These are phyloP conservation scores for Lasiurus cinereus DNA, from an alignment of 2,113 vertebrate species.

Conservation along the genomic window DNA sequence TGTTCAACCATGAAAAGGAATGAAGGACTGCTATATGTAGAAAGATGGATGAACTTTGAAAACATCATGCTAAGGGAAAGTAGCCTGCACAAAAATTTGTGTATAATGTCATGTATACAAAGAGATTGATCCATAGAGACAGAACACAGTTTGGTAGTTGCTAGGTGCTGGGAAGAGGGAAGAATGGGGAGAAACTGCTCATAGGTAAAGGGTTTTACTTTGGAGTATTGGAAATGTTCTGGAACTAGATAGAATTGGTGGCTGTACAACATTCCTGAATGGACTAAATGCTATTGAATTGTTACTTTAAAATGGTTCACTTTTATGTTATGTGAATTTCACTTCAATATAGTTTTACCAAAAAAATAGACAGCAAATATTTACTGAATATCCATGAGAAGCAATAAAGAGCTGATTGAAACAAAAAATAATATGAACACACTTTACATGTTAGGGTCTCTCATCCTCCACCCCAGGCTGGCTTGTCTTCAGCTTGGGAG, in stretches of 20 bases:
- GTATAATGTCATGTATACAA: not conserved
- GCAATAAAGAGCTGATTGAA: not conserved
- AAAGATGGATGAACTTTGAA: not conserved
- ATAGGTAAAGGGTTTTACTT: not conserved
- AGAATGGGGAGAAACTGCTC: not conserved
- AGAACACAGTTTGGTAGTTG: not conserved
- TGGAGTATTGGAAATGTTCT: not conserved
- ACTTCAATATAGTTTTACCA: not conserved
- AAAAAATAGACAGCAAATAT: not conserved
- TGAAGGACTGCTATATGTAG: not conserved
- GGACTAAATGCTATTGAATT: not conserved
- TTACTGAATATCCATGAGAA: not conserved
- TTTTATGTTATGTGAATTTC: not conserved
- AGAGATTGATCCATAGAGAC: not conserved
- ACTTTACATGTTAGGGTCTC: not conserved
- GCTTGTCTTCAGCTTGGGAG: not conserved
- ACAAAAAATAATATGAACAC: not conserved
- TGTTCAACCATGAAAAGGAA: slow-evolving; percentile 43
- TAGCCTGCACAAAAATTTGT: not conserved
- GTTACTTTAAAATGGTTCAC: not conserved
- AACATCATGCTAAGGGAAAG: not conserved
- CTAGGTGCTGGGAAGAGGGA: not conserved
- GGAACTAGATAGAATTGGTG: not conserved
- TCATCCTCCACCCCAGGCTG: not conserved
- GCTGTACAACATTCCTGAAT: not conserved